Percentiles rank a stretch among this genome's conserved stretches.
phyloP scores from a whole-genome alignment of 2,113 vertebrate species.

The Neolamprologus brichardi region DNA sequence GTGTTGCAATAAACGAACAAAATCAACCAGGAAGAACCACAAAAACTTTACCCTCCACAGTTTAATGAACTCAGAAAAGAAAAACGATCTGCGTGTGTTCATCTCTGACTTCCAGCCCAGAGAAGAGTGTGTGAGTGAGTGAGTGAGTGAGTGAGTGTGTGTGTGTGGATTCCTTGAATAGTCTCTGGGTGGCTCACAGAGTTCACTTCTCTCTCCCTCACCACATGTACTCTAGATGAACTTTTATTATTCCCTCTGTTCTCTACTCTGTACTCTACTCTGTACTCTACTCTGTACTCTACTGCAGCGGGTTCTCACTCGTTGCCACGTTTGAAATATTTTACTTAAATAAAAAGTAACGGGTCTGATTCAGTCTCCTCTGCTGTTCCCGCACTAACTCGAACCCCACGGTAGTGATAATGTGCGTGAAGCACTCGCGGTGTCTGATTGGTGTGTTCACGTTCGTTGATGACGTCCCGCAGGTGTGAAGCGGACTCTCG shows the following conservation, averaged over 20 bases:
- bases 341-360: background rate
- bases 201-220: background rate
- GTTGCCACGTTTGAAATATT: background rate
- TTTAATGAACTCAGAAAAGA: background rate
- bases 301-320: background rate
- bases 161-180: background rate
- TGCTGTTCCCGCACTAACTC: background rate
- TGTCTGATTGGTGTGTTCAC: background rate
- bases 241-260: background rate
- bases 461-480: background rate
- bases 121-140: accelerated
- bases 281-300: accelerated
- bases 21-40: background rate
- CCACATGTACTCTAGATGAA: background rate
- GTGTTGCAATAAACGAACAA: background rate
- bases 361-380: background rate
- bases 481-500: background rate
- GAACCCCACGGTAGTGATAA: accelerated
- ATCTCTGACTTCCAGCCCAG: background rate
- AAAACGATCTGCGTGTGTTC: accelerated
- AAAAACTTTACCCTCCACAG: background rate
- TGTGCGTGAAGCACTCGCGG: background rate
- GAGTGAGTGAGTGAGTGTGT: too few relatives aligned
- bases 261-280: background rate
- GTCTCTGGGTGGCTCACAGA: background rate